phyloP scores from a whole-genome alignment of 1,140 invertebrate species.

The Aphaenogaster rudis region DNA sequence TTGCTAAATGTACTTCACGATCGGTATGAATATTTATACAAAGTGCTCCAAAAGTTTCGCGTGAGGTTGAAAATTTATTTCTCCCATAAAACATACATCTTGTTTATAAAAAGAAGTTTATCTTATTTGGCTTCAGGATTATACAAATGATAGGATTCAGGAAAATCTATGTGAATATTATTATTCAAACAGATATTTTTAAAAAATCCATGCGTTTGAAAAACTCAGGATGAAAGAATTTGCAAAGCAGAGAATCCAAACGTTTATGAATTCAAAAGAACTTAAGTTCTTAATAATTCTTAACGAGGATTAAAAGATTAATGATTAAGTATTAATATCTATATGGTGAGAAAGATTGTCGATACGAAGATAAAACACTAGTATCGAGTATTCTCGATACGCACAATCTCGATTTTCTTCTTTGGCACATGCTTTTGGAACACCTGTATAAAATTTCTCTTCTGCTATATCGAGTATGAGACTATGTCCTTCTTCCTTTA shows the following conservation, averaged over 20 bases:
- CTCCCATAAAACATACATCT: neutral
- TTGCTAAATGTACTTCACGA: conserved; percentile 49
- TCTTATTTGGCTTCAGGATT: neutral
- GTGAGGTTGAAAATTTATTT: conserved; percentile 39
- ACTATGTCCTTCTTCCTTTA: conserved; percentile 21
- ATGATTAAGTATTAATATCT: conserved; percentile 8
- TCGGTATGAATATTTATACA: conserved; percentile 49
- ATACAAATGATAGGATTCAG: neutral
- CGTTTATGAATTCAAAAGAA: neutral
- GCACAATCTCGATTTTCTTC: conserved; percentile 5
- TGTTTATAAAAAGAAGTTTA: neutral
- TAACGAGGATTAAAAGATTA: conserved; percentile 16
- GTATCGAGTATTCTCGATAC: conserved; percentile 12
- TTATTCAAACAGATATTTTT: neutral
- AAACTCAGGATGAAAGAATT: neutral
- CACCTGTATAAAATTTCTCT: conserved; percentile 50
- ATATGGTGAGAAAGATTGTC: conserved; percentile 50
- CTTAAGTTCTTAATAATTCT: conserved; percentile 6
- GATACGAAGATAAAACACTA: conserved; percentile 26
- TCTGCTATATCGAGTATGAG: conserved; percentile 41
- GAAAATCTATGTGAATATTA: neutral
- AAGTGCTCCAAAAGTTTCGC: conserved; percentile 54
- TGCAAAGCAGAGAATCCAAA: neutral
- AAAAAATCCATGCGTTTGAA: neutral
- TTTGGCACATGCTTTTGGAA: conserved; percentile 60